Base-by-base conservation (phyloP, 2,797 vertebrate genomes). In the Thaleichthys pacificus region DNA sequence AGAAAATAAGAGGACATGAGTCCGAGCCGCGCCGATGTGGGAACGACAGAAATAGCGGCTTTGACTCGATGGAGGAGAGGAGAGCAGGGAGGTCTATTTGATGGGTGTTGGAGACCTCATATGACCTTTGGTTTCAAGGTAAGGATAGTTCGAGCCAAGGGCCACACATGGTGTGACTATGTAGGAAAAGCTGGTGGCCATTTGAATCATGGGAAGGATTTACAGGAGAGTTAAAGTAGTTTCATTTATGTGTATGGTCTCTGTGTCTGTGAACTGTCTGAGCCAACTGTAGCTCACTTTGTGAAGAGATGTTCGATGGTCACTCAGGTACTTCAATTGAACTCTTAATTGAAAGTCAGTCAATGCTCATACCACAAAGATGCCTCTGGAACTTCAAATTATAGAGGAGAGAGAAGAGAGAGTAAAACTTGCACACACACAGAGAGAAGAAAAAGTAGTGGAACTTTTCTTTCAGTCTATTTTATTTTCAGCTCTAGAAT, bases 1-100 rank as follows among this genome's bases (percentile, higher is more conserved):
- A 89, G 84, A 88, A 89, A 84, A 88, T 79, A 83, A 86, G 84
- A 85, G 22, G 7, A 84, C 83, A 82, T 78, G 78, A 84, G 79
- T 3, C 38, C 24, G 58, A 68, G 62, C 73, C 0, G 51, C 51
- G 3, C 19, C 17, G 51, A 56, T n/a, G 24, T 57, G 69, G 58
- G 80, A 74, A 70, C 78, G 87, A 91, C 89, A 79, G 89, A 85
- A 90, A 82, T 80, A 75, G 77, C 88, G 84, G 80, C 84, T 83
- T 89, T 86, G 69, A 85, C 82, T 77, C 84, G 79, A 84, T 79
- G 73, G 72, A 72, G 79, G 78, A 88, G 72, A 72, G 79, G 78
- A 88, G 63, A 84, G 75, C 76, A 88, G 85, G 86, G 85, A 85
- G 77, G 51, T 0, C 24, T 57, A 77, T 90, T 88, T 86, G 84